Conservation (phyloP, 2,797 vertebrate genomes). For the Eleutherodactylus coqui region DNA sequence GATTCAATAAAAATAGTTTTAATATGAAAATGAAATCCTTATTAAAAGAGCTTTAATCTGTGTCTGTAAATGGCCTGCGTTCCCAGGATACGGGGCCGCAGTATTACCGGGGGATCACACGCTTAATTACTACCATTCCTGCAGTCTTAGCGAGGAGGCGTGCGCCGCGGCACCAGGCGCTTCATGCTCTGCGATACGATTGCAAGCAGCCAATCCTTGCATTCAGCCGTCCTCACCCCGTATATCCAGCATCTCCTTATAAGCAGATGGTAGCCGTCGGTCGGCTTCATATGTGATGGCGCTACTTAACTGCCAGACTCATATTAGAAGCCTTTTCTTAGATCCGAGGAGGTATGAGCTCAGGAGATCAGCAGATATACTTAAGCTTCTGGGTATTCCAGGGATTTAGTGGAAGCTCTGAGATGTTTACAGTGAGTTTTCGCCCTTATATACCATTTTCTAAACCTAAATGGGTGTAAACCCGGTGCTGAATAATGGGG, state of each 20-base stretch:
- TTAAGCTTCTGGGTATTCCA: not conserved
- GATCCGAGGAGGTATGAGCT: not conserved
- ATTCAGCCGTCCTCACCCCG: not conserved
- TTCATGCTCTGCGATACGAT: not conserved
- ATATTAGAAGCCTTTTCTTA: conserved; percentile 10
- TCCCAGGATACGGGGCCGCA: conserved; percentile 21
- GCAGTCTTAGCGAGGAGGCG: not conserved
- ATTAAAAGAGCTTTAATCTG: conserved; percentile 2
- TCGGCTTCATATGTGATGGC: not conserved
- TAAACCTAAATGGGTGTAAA: not conserved
- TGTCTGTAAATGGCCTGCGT: not conserved
- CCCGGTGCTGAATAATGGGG: too few relatives aligned
- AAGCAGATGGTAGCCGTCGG: not conserved
- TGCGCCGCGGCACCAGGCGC: too few relatives aligned
- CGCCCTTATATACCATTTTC: not conserved
- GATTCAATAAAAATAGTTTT: conserved; percentile 32
- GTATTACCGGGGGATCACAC: not conserved
- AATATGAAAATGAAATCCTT: conserved; percentile 14
- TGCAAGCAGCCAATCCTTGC: not conserved
- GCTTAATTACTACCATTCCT: conserved; percentile 31
- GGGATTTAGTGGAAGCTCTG: not conserved
- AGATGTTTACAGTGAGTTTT: not conserved
- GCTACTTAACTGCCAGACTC: conserved; percentile 3
- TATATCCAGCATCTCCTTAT: conserved; percentile 21
- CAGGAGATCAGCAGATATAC: not conserved